Percentiles rank a stretch among this genome's conserved stretches.
phyloP scores from a whole-genome alignment of 2,113 vertebrate species.

The Mustela lutreola region DNA sequence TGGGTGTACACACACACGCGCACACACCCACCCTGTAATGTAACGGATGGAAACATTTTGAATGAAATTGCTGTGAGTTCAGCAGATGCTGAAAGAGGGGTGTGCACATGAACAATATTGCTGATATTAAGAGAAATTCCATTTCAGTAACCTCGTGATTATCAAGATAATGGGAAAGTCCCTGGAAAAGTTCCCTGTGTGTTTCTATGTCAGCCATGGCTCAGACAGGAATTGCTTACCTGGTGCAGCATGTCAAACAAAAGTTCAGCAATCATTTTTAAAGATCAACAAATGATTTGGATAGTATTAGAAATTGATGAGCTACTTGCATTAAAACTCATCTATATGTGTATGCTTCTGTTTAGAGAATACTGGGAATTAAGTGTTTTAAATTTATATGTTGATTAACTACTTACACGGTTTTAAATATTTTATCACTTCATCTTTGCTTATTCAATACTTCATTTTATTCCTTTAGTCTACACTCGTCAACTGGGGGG shows the following conservation, averaged over 20 bases:
- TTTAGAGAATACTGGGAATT: slow-evolving; percentile 31
- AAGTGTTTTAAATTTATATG: not conserved
- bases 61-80: not conserved
- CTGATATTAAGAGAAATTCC: slow-evolving; percentile 13
- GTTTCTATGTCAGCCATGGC: not conserved
- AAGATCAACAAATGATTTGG: not conserved
- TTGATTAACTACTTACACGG: slow-evolving; percentile 2
- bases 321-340: not conserved
- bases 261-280: not conserved
- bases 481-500: not conserved
- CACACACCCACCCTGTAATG: not conserved
- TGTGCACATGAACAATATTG: not conserved
- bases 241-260: not conserved
- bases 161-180: not conserved
- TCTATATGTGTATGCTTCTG: not conserved
- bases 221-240: not conserved
- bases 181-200: not conserved
- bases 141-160: not conserved
- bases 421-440: not conserved
- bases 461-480: not conserved
- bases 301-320: slow-evolving; percentile 17
- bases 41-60: not conserved
- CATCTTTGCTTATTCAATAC: not conserved
- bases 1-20: not conserved
- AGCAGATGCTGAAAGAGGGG: not conserved